These are phyloP conservation scores for Dione juno DNA, from an alignment of 2,888 invertebrate genomes.

Conservation along the genomic window DNA sequence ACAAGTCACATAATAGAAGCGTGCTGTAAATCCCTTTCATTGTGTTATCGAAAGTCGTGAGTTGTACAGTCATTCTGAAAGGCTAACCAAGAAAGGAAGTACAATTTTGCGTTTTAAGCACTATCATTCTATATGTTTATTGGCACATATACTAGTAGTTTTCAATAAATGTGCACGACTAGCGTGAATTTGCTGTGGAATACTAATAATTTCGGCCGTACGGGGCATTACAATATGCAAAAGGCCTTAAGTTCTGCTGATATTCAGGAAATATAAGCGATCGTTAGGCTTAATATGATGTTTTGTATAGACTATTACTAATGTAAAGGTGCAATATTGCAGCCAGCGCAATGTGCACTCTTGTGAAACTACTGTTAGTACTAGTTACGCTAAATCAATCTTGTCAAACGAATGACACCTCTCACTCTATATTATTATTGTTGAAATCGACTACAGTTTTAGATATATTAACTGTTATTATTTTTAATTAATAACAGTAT, in stretches of 20 bases:
- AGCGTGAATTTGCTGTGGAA: slow-evolving; percentile 22
- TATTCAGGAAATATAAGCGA: slow-evolving; percentile 35
- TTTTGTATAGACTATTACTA: slow-evolving; percentile 56
- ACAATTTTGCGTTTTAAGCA: slow-evolving; percentile 28
- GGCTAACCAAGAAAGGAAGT: slow-evolving; percentile 55
- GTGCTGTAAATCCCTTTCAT: slow-evolving; percentile 68
- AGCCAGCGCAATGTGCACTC: slow-evolving; percentile 43
- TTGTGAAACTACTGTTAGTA: slow-evolving; percentile 57
- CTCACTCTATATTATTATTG: slow-evolving; percentile 51
- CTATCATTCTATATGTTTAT: slow-evolving; percentile 31
- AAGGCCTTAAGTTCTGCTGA: slow-evolving; percentile 17
- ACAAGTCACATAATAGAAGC: slow-evolving; percentile 61
- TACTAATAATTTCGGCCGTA: slow-evolving; percentile 29
- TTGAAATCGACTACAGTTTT: slow-evolving; percentile 53
- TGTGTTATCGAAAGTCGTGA: slow-evolving; percentile 70
- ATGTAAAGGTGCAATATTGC: slow-evolving; percentile 51
- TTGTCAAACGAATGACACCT: slow-evolving; percentile 64
- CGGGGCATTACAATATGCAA: slow-evolving; percentile 32
- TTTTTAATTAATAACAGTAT: not conserved
- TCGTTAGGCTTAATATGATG: slow-evolving; percentile 35
- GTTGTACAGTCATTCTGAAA: slow-evolving; percentile 64
- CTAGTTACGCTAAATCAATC: slow-evolving; percentile 75
- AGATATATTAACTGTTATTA: slow-evolving; percentile 38
- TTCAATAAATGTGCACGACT: slow-evolving; percentile 32
- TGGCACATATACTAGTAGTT: slow-evolving; percentile 33